Base-by-base conservation (phyloP, 2,113 vertebrate species). In the Pyrgilauda ruficollis region DNA sequence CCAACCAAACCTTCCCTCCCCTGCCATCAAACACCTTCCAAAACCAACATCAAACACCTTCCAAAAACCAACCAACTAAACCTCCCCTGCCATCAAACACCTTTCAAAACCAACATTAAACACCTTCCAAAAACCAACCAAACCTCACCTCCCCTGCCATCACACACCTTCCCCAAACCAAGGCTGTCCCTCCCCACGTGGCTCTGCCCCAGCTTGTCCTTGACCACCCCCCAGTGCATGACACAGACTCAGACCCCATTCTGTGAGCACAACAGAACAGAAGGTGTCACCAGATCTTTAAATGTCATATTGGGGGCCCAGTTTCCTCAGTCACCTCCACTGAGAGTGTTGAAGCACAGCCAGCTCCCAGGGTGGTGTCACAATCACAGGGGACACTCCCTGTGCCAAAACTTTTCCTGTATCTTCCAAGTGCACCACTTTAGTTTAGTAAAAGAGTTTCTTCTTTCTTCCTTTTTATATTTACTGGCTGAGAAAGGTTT, bases 281-380 rank as follows among this genome's bases (percentile, higher is more conserved):
- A 18, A 49, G 28, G 58, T 31, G 31, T 13, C 4, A 15, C 9
- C 35, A 23, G 7, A 6, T 3, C 24, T 67, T 33, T 41, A 33
- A 24, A 24, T 27, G 31, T 5, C 24, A 1, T 4, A 17, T 0
- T 13, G 14, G 8, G 31, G 15, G 1, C 18, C 6, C 49, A 15
- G 28, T 41, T 37, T 31, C 39, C 77, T 43, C 59, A 21, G 0
- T 1, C 53, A 27, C 35, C 6, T 13, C 17, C 4, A 3, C 11
- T 11, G 49, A 6, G 17, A 12, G 12, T 50, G 41, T 2, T 41
- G 24, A 43, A 68, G 28, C 35, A 20, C 84, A 73, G 35, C 6
- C 30, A 82, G 66, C 13, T 66, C 37, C 66, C 4, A 6, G 58
- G 24, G 23, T 16, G 9, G 6, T 7, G 20, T 4, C 7, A 4